Evolutionary conservation across 2,888 invertebrate genomes (phyloP), one percentile per base, ranked within the genome.

Genomic region (Aleiodes testaceus): DNA sequence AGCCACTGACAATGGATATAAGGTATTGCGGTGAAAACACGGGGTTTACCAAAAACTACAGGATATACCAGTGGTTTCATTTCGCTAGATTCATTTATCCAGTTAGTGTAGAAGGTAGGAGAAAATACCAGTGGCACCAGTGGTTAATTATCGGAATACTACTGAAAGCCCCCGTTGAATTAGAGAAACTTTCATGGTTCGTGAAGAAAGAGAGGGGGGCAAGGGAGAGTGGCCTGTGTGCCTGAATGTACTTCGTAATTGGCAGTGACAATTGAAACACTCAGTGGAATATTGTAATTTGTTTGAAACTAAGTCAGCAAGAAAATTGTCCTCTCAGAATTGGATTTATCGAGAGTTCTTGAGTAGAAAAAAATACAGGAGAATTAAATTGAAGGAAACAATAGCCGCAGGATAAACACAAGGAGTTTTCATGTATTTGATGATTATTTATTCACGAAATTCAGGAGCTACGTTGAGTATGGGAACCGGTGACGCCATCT

Each of bases 71-170:
- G 9, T 36, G 36, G 36, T 36, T 11, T 36, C 36, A 36, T 36
- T 36, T 36, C 36, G 36, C 11, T 36, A 36, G 36, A 36, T 36
- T 36, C 36, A 36, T 36, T 36, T 36, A 36, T 36, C 36, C 36
- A 36, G 36, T 36, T 36, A 36, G 36, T 3, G 36, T 7, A 9
- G 7, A 36, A 36, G 36, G 36, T 36, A 49, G 49, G 44, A 12
- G 14, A 11, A 9, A 63, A 63, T 50, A 52, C 50, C 63, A 52
- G 44, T 63, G 22, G 50, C 22, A 12, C 49, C 12, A 36, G 63
- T 44, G 69, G 69, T 63, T 69, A 63, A 69, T 69, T 69, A 69
- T 69, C 63, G 52, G 63, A 69, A 61, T 52, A 52, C n/a, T 20
- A 42, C 44, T 22, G 69, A 50, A 67, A 67, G 61, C 14, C 36